These are phyloP conservation scores for Drosophila mojavensis DNA, from an alignment of 1,140 invertebrate genomes.

Conservation along the genomic window DNA sequence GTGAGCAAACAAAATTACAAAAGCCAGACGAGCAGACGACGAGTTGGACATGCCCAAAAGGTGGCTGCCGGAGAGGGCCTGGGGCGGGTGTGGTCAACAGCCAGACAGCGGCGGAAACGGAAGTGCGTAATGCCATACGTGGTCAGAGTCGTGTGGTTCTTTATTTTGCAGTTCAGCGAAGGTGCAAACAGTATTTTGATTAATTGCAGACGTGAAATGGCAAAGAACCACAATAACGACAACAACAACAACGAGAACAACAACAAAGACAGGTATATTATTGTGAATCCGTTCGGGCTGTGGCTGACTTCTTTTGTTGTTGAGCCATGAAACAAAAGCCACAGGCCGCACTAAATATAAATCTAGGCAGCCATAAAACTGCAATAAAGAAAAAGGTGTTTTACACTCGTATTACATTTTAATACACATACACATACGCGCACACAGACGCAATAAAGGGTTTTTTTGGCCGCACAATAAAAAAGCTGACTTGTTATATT, in stretches of 20 bases:
- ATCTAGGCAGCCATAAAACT: constrained; percentile 75
- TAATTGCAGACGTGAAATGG: constrained; percentile 65
- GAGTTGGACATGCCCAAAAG: background rate
- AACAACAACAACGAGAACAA: constrained; percentile 15
- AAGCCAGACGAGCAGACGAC: constrained; percentile 9
- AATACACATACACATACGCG: constrained; percentile 5
- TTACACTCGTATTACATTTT: constrained; percentile 28
- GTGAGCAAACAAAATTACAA: constrained; percentile 59
- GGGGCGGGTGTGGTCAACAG: background rate
- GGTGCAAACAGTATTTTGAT: constrained; percentile 76
- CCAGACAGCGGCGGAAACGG: constrained; percentile 62
- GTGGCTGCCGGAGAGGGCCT: background rate
- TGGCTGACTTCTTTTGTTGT: constrained; percentile 46
- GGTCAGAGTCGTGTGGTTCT: constrained; percentile 39
- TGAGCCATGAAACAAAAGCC: constrained; percentile 67
- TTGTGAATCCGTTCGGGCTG: constrained; percentile 25
- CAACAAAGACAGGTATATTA: constrained; percentile 16
- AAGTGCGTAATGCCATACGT: constrained; percentile 80
- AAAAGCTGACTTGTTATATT: constrained; percentile 19
- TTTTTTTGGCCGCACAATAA: constrained; percentile 9
- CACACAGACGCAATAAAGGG: background rate
- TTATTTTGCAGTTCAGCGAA: constrained; percentile 37
- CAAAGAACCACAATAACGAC: constrained; percentile 24
- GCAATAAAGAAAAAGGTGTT: constrained; percentile 69
- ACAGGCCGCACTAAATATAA: constrained; percentile 59